Base-by-base conservation (phyloP, 2,888 invertebrate species). In the Pomacea canaliculata region DNA sequence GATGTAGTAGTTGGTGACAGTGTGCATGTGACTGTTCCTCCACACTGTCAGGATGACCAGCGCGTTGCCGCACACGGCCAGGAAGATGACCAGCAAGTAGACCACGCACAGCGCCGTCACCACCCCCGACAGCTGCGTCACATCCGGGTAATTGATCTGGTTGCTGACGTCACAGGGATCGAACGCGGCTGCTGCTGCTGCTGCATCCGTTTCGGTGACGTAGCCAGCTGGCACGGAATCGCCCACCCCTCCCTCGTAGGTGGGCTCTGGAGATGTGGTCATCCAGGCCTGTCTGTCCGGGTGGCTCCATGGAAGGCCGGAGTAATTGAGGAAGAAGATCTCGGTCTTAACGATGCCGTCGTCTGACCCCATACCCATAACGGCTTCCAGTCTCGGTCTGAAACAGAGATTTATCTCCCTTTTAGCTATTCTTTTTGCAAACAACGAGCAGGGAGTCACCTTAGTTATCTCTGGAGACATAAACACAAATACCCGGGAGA, bases 1-100 rank as follows among this genome's bases (percentile, higher is more conserved):
- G 68, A 92, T 91, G 83, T 91, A 91, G 79, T 90, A 91, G 83
- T 92, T 92, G 68, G 91, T 91, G 10, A 90, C 91, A 0, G 91
- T 91, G 79, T 91, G 91, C 91, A 92, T 91, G 76, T 90, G 88
- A 49, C 87, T 87, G 82, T 91, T 91, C 19, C 87, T 82, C 83
- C 88, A 88, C 7, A 92, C 91, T 0, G 91, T 91, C 83, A 89
- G 87, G 46, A 90, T 90, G 9, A 92, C 91, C 74, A 92, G 82
- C 18, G 89, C 81, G 80, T 92, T 92, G 23, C 92, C 92, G 68
- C 86, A 74, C 4, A 90, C 83, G 3, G 92, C 89, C 23, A 91
- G 78, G 19, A 89, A 77, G 76, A 90, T 89, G 19, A 91, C 89
- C 18, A 89, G 12, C 37, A 89, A 78, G 81, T 91, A 91, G 1